phyloP scores from a whole-genome alignment of 2,797 vertebrate species.

The Ispidina picta region DNA sequence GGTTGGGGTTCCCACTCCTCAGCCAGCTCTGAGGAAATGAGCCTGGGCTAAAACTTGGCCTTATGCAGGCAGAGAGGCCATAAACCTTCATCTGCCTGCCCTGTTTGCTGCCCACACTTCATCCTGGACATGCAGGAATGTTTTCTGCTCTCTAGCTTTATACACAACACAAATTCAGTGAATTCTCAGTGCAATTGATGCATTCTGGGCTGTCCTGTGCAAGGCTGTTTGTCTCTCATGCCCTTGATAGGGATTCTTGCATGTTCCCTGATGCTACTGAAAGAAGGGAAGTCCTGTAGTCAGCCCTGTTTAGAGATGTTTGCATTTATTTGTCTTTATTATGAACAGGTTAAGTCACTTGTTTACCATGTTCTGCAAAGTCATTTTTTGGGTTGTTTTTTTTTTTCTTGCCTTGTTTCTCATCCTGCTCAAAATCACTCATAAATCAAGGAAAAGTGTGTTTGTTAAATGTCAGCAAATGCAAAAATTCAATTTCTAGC shows the following conservation, averaged over 20 bases:
- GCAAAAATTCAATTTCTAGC: neutral
- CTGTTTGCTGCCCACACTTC: neutral
- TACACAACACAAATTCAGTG: neutral
- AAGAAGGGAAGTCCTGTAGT: neutral
- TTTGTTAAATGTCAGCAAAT: no score
- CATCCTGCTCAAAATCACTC: neutral
- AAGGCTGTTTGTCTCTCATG: neutral
- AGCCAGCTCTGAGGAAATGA: neutral
- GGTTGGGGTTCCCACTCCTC: neutral
- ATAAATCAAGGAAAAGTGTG: no score
- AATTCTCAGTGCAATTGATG: neutral
- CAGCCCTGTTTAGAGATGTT: neutral
- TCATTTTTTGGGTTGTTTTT: neutral
- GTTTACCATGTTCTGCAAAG: neutral
- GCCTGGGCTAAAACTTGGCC: neutral
- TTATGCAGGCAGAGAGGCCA: rapidly evolving
- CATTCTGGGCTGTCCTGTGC: neutral
- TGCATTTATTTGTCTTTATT: neutral
- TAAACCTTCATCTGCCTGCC: neutral
- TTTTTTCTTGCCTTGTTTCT: neutral
- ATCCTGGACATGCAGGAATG: neutral
- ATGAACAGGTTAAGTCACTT: neutral
- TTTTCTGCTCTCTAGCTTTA: neutral
- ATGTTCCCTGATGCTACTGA: neutral
- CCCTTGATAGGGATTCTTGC: neutral